These are phyloP conservation scores for Tanaodytes sp. DNA, from an alignment of 2,888 invertebrate species.

Conservation along the genomic window DNA sequence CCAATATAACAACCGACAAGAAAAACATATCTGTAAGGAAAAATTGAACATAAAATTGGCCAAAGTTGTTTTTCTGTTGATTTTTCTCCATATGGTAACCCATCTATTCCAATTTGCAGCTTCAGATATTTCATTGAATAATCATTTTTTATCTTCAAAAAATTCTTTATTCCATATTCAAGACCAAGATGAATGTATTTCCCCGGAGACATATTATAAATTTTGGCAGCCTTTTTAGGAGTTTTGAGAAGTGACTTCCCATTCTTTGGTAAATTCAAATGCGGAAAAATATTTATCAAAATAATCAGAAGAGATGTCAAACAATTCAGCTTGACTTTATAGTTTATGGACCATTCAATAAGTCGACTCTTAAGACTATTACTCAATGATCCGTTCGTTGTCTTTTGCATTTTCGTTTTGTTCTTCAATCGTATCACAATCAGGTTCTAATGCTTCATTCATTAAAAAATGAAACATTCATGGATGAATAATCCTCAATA, in stretches of 20 bases:
- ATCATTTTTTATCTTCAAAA: constrained; percentile 1
- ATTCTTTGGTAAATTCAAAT: neutral
- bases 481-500: too few species aligned
- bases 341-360: too few species aligned
- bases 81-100: constrained; percentile 14
- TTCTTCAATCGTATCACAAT: too few species aligned
- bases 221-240: neutral
- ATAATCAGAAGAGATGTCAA: too few species aligned
- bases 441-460: too few species aligned
- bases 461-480: too few species aligned
- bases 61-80: constrained; percentile 9
- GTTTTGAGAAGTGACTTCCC: constrained; percentile 11
- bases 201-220: neutral
- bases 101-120: constrained; percentile 16
- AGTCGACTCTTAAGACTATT: too few species aligned
- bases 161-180: neutral
- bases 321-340: too few species aligned
- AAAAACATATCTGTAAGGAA: constrained; percentile 3
- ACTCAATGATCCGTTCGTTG: too few species aligned
- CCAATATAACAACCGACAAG: constrained; percentile 2
- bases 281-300: neutral
- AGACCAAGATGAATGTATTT: constrained; percentile 2
- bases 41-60: constrained; percentile 13
- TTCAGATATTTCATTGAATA: neutral
- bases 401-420: too few species aligned